Percentiles rank a stretch among this genome's conserved stretches.
These are phyloP conservation scores for Clarias platycephalus DNA, from an alignment of 2,797 vertebrate species.

Conservation along the genomic window DNA sequence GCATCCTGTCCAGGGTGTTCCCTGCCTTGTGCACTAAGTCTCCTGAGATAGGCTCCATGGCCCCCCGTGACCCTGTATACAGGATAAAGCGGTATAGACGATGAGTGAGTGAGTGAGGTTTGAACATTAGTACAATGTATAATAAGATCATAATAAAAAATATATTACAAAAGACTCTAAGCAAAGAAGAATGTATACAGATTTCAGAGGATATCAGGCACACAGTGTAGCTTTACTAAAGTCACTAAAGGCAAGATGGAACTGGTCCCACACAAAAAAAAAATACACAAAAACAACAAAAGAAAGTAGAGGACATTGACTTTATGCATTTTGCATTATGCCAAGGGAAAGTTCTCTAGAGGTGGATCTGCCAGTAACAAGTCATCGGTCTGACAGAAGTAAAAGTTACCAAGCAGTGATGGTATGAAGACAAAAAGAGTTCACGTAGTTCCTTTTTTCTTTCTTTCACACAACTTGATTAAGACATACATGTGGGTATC, in stretches of 20 bases:
- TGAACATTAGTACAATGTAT: no score
- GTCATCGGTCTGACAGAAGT: background rate
- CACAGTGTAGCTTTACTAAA: slow-evolving; percentile 19
- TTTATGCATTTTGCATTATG: slow-evolving; percentile 45
- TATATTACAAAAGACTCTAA: slow-evolving; percentile 26
- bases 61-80: no score
- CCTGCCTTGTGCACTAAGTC: no score
- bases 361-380: slow-evolving; percentile 20
- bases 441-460: background rate
- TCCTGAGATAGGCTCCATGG: no score
- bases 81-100: no score
- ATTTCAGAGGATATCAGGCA: slow-evolving; percentile 15
- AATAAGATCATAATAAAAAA: background rate
- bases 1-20: no score
- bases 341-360: slow-evolving; percentile 32
- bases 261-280: slow-evolving; percentile 13
- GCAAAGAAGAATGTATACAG: slow-evolving; percentile 24
- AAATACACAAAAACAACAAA: slow-evolving; percentile 1
- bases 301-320: slow-evolving; percentile 16
- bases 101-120: no score
- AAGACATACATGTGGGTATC: slow-evolving; percentile 12
- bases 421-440: slow-evolving; percentile 18
- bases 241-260: slow-evolving; percentile 11
- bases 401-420: background rate
- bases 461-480: slow-evolving; percentile 5